These are phyloP conservation scores for Petrolisthes manimaculis DNA, from an alignment of 2,888 invertebrate genomes.

Conservation along the genomic window DNA sequence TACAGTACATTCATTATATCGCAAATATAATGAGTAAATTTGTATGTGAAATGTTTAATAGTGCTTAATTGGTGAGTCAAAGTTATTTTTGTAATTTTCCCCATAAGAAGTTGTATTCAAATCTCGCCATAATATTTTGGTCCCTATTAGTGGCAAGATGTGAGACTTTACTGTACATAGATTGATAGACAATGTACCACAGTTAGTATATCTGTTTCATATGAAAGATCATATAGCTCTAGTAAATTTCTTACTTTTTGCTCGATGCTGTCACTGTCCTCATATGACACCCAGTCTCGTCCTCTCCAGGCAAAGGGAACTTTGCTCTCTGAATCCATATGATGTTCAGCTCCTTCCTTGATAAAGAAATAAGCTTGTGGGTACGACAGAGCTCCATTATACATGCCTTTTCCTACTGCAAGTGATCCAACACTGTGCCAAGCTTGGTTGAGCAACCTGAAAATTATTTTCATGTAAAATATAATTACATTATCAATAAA, in stretches of 20 bases:
- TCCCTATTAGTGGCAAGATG: no score
- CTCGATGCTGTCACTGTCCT: constrained; percentile 79
- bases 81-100: no score
- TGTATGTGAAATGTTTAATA: no score
- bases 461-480: not conserved
- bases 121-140: no score
- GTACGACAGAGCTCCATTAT: constrained; percentile 80
- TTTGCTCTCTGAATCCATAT: constrained; percentile 78
- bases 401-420: constrained; percentile 50
- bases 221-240: no score
- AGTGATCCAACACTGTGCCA: constrained; percentile 50
- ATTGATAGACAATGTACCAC: no score
- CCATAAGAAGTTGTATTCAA: no score
- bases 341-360: constrained; percentile 71
- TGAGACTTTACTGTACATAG: no score
- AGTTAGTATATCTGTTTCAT: no score
- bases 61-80: no score
- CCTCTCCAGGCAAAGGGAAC: constrained; percentile 82
- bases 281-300: constrained; percentile 87
- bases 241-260: constrained; percentile 74
- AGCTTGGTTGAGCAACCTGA: constrained; percentile 41
- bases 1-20: no score
- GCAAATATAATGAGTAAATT: no score
- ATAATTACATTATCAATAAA: not conserved
- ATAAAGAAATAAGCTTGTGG: constrained; percentile 80